Conservation (phyloP, 1,140 invertebrate species). For the Pseudoatta argentina region DNA sequence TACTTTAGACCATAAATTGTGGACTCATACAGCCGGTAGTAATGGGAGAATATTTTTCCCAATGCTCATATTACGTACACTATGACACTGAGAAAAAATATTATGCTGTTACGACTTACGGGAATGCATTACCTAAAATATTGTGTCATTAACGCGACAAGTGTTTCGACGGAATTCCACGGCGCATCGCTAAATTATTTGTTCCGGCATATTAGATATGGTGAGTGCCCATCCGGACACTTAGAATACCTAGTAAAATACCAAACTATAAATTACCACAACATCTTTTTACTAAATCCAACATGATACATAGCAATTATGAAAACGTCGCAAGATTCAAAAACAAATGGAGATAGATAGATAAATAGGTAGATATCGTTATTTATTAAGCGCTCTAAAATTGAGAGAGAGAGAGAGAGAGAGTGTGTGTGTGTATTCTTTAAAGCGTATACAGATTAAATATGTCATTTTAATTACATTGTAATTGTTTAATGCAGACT, state of each 20-base stretch:
- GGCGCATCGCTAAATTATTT: slow-evolving; percentile 49
- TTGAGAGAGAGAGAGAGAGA: not conserved
- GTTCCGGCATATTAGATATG: slow-evolving; percentile 20
- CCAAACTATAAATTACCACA: slow-evolving; percentile 51
- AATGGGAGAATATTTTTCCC: slow-evolving; percentile 70
- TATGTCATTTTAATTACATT: slow-evolving; percentile 20
- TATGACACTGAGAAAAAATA: slow-evolving; percentile 49
- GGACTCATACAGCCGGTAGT: slow-evolving; percentile 63
- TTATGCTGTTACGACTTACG: slow-evolving; percentile 59
- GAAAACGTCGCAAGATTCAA: slow-evolving; percentile 36
- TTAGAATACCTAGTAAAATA: slow-evolving; percentile 44
- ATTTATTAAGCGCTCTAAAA: no score
- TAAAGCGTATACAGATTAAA: not conserved
- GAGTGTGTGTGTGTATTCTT: not conserved
- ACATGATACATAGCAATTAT: slow-evolving; percentile 27
- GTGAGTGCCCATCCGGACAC: not conserved
- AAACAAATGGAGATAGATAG: slow-evolving; percentile 1
- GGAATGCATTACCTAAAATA: slow-evolving; percentile 61
- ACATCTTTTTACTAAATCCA: slow-evolving; percentile 40
- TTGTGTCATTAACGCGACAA: slow-evolving; percentile 50
- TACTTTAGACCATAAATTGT: slow-evolving; percentile 62
- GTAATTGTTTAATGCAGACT: not conserved
- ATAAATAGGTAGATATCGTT: not conserved
- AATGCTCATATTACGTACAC: slow-evolving; percentile 66
- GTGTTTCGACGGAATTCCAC: slow-evolving; percentile 42